Base-by-base conservation (phyloP, 2,797 vertebrate genomes). In the Ptychobarbus kaznakovi region DNA sequence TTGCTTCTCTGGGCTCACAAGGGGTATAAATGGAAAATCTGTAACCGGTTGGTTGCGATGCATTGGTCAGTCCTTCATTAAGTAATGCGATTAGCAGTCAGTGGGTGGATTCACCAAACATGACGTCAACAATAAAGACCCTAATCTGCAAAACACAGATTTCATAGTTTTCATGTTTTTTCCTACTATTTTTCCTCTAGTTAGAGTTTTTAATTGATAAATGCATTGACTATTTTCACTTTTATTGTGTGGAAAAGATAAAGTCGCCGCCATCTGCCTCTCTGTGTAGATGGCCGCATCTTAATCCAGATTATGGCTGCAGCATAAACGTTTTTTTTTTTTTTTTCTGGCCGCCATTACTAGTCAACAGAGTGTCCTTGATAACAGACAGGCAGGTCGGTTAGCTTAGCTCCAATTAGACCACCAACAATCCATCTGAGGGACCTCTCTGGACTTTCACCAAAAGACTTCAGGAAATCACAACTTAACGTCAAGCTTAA, bases 231-330 rank as follows among this genome's bases (percentile, higher is more conserved):
- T 49, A 66, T n/a, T 74, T 51, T 81, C 53, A 44, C 46, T 69
- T 85, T 68, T 46, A 77, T 35, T 22, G 28, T n/a, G 42, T 51
- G 38, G 69, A 85, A 72, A 13, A 69, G 58, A 22, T 66, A 85
- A 87, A 87, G 46, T 65, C 70, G 40, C 9, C 38, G 96, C 97
- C 97, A 99, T 99, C 98, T 99, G 98, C 95, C 96, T 95, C 92
- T 91, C 92, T 92, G 93, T 94, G 95, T 94, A 92, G 92, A 95
- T 69, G 16, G 95, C 94, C 92, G 91, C 87, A 92, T 93, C 96
- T 95, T 97, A 99, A 98, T 98, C 97, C 98, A 97, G 98, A 97
- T 99, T 98, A 98, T 92, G 90, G 93, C 93, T 87, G 88, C 74
- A 90, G 92, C 95, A 94, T 95, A 94, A 93, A 93, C 87, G 53